Evolutionary conservation across 2,797 vertebrate genomes (phyloP).

Genomic region (Mus spretus): DNA sequence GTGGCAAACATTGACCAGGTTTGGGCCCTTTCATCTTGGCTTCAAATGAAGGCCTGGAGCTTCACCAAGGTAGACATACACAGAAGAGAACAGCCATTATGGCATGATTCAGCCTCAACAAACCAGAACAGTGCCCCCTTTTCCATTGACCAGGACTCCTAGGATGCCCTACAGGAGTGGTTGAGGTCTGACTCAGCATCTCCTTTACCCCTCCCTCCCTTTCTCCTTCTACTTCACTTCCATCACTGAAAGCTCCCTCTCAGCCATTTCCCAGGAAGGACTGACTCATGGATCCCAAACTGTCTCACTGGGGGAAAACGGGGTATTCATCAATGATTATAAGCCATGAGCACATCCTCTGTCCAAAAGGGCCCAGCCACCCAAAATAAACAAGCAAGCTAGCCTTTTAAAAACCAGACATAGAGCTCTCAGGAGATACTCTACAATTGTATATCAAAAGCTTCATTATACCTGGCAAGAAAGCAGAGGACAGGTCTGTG

Average conservation of each 20-base stretch:
- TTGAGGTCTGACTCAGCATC: slow-evolving; percentile 54
- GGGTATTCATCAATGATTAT: neutral
- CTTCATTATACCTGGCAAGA: slow-evolving; percentile 41
- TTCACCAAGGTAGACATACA: neutral
- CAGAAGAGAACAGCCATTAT: neutral
- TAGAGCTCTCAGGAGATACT: slow-evolving; percentile 28
- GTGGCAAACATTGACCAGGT: neutral
- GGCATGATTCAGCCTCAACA: neutral
- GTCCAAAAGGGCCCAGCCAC: neutral
- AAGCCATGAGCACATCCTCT: neutral
- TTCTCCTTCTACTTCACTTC: slow-evolving; percentile 21
- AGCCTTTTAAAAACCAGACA: slow-evolving; percentile 28
- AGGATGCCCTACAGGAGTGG: neutral
- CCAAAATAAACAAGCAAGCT: slow-evolving; percentile 55
- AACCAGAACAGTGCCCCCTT: neutral
- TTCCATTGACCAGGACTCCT: slow-evolving; percentile 9
- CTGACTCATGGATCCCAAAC: slow-evolving; percentile 61
- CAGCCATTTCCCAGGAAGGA: slow-evolving; percentile 62
- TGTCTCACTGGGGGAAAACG: slow-evolving; percentile 56
- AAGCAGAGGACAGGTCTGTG: neutral
- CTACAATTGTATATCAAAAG: slow-evolving; percentile 16
- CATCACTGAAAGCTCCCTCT: slow-evolving; percentile 68
- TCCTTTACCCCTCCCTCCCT: slow-evolving; percentile 26
- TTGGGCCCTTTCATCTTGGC: slow-evolving; percentile 48
- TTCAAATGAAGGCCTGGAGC: slow-evolving; percentile 42